Evolutionary conservation across 1,140 invertebrate genomes (phyloP), one percentile per base, ranked within the genome.

Genomic region (Drosophila pandora): DNA sequence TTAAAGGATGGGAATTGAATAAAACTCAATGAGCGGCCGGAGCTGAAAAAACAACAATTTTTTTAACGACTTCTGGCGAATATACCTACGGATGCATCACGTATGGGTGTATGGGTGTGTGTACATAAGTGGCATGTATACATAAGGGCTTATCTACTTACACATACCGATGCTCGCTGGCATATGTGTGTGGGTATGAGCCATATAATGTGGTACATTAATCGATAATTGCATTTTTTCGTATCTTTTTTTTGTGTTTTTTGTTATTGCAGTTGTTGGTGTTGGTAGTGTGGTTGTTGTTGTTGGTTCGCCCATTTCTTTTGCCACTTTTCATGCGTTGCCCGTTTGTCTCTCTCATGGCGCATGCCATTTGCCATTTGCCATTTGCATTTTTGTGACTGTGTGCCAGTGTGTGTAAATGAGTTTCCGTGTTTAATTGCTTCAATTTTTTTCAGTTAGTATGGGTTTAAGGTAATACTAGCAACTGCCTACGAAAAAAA

Each of bases 171-270:
- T 34, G 21, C 52, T 43, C 12, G 60, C 21, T 12, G 28, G 10
- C 8, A 57, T 3, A 10, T 45, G 25, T 21, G 21, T 43, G 22
- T 49, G 47, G 62, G 63, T 76, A 61, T 71, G 70, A 67, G 77
- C 61, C 63, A 85, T 81, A 82, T 87, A 88, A 88, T 89, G 83
- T 88, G 83, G 76, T 72, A 83, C 84, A 88, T 88, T 88, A 88
- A 88, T 88, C 83, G 83, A 88, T 88, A 88, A 88, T 88, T 88
- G 83, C 79, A 88, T 77, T 77, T 77, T 85, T 85, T 84, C 64
- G 50, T 68, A 47, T 55, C 64, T 37, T 49, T 47, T 56, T 63
- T 58, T 59, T 34, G 25, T 60, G 13, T 45, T 30, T 30, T 43
- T 32, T 8, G 13, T 48, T 30, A 17, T 34, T 56, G 53, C 32